Conservation (phyloP, 2,797 vertebrate species). For the Catharus ustulatus region DNA sequence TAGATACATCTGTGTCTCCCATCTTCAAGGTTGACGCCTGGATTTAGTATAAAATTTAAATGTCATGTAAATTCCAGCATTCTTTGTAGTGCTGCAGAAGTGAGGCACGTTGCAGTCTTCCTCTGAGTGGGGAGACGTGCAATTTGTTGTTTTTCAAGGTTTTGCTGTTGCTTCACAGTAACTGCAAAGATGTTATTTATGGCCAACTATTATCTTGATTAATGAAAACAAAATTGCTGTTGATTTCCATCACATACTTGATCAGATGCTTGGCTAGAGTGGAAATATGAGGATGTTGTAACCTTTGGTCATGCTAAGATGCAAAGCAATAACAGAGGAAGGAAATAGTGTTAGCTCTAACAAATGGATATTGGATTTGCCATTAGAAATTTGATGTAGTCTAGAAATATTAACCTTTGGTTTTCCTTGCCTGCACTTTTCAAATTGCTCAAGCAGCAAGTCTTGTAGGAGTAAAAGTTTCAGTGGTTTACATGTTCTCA, state of each 20-base stretch:
- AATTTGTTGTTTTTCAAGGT: neutral
- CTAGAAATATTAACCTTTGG: neutral
- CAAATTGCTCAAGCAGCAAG: neutral
- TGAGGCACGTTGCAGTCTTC: neutral
- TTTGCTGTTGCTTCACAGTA: neutral
- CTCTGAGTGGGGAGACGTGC: neutral
- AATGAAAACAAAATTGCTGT: slow-evolving; percentile 19
- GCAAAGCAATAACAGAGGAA: neutral
- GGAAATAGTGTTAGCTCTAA: neutral
- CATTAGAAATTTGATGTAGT: neutral
- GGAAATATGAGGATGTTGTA: neutral
- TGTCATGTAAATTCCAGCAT: neutral
- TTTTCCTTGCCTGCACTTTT: neutral
- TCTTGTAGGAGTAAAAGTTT: neutral
- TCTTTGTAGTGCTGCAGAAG: neutral
- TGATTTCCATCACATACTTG: neutral
- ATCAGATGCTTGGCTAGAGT: neutral
- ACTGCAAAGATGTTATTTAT: slow-evolving; percentile 5
- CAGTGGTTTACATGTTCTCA: neutral
- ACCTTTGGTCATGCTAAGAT: neutral
- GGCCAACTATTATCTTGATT: slow-evolving; percentile 22
- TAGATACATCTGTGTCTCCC: neutral
- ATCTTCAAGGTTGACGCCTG: neutral
- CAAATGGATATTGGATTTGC: neutral
- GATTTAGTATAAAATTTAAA: neutral